Evolutionary conservation across 2,888 invertebrate species (phyloP), one percentile per base, ranked within the genome.

Genomic region (Callimorpha dominula): DNA sequence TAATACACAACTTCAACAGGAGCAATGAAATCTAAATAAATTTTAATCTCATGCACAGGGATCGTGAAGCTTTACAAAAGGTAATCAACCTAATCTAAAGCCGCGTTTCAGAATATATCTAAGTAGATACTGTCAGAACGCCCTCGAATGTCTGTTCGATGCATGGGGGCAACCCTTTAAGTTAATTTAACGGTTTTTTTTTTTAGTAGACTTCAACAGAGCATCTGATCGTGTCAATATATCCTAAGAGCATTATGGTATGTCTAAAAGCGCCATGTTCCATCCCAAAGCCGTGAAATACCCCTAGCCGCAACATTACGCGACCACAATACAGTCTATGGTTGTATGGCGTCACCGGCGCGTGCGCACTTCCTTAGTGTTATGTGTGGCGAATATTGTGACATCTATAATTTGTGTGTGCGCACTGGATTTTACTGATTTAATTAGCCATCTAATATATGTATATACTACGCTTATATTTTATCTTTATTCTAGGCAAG

Each of bases 251-350:
- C 31, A 40, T 20, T 46, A 4, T 54, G 9, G 31, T 60, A 60
- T 20, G 14, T 31, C 3, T 11, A 60, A 60, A 11, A 60, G 14
- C 12, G 57, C 60, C 31, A 12, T n/a, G 68, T 60, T 68, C 12
- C 0, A 68, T 49, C 17, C 7, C 31, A 20, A 31, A 42, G 17
- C 42, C n/a, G 42, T 66, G 73, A 66, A 73, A 66, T 80, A 79
- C 77, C 77, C 77, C 77, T 77, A 46, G 65, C 52, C 74, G 40
- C 81, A 77, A 77, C 60, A 76, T 78, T 80, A 74, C 71, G 46
- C 68, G 57, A 60, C 31, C 46, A 63, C 67, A 68, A 70, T 67
- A 57, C 40, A 66, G 17, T 43, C 42, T 62, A 62, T 50, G 65
- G 62, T 63, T 50, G 12, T 15, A 40, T 70, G 31, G 31, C 73